Evolutionary conservation across 2,888 invertebrate species (phyloP).

Genomic region (Napeogenes inachia): DNA sequence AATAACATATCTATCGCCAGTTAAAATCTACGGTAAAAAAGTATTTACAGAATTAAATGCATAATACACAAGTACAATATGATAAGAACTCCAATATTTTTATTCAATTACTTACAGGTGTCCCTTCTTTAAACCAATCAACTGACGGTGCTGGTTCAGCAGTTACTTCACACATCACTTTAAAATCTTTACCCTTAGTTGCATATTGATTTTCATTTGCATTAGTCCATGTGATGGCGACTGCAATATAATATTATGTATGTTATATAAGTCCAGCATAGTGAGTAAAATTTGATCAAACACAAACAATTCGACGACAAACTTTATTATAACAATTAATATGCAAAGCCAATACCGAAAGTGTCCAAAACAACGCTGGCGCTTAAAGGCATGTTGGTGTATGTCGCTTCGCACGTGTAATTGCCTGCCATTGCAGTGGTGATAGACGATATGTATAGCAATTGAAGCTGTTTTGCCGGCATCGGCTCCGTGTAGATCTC

Average conservation of each 20-base stretch:
- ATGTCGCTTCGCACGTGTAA: conserved; percentile 89
- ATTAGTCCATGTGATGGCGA: conserved; percentile 90
- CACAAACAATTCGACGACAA: not conserved
- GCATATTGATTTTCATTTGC: conserved; percentile 91
- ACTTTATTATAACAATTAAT: conserved; percentile 12
- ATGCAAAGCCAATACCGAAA: conserved; percentile 60
- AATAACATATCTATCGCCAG: conserved; percentile 84
- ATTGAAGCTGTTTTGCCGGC: conserved; percentile 80
- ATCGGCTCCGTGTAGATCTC: conserved; percentile 83
- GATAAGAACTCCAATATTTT: not conserved
- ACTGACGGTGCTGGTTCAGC: conserved; percentile 91
- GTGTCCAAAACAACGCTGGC: conserved; percentile 84
- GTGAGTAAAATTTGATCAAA: conserved; percentile 10
- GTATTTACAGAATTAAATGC: not conserved
- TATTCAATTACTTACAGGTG: conserved; percentile 67
- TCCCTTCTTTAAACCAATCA: conserved; percentile 89
- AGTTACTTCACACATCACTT: conserved; percentile 88
- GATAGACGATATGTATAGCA: conserved; percentile 85
- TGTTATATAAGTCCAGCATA: not conserved
- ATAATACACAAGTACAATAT: not conserved
- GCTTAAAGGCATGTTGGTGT: conserved; percentile 82
- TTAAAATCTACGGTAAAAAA: conserved; percentile 72
- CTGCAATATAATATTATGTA: conserved; percentile 57
- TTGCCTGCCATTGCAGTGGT: conserved; percentile 86
- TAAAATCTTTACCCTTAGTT: conserved; percentile 84